Base-by-base conservation (phyloP, 1,140 invertebrate genomes). In the Theocolax elegans region DNA sequence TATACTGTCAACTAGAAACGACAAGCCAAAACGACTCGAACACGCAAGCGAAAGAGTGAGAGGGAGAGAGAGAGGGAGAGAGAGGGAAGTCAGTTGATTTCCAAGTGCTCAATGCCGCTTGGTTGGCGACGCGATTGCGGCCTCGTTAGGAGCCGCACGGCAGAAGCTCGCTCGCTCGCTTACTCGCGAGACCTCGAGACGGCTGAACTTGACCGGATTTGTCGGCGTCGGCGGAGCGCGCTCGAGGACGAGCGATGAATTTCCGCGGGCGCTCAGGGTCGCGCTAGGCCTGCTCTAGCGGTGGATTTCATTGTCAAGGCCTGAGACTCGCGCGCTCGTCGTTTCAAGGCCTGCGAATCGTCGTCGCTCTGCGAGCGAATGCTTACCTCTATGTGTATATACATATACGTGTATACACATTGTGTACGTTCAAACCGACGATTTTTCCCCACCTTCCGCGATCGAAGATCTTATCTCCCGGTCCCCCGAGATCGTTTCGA, bases 171-270 rank as follows among this genome's bases (percentile, higher is more conserved):
- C 23, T n/a, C n/a, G n/a, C n/a, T n/a, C n/a, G n/a, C n/a, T n/a
- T n/a, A 53, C 15, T 9, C 23, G 21, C 4, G 44, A 71, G 69
- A 71, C 69, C 69, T 71, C 69, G 62, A 71, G 62, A 25, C 13
- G 23, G 54, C 59, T 63, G 71, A 77, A 73, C 75, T 76, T 78
- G 77, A 78, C 75, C 77, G 72, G 58, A 66, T 73, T 67, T 64
- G 51, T 66, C 35, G 25, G 53, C 40, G 19, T 2, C 2, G 9
- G 56, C 48, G 40, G 31, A n/a, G 21, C 42, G 8, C 27, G 23
- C 17, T 54, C 19, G 74, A 75, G 75, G 72, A 72, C 75, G 75
- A 48, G 49, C 67, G 65, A 64, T 40, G 48, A 60, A 60, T 46
- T 59, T 46, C 49, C 42, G 48, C 35, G 17, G 40, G 21, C 31